Percentiles rank a stretch among this genome's conserved stretches.
Conservation (phyloP, 2,888 invertebrate genomes). For the Candidula unifasciata region DNA sequence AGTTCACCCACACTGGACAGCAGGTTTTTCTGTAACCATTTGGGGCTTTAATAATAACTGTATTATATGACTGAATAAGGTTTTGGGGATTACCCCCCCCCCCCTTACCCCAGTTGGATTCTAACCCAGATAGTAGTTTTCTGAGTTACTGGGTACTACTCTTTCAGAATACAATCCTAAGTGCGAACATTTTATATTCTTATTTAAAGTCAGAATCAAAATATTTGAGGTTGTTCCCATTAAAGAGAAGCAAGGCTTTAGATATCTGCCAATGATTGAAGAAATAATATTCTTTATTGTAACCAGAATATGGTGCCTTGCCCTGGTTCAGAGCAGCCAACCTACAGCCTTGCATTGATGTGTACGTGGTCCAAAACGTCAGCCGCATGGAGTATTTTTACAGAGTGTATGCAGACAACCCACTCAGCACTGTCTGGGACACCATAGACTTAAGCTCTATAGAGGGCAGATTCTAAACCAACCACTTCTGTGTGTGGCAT, state of each 20-base stretch:
- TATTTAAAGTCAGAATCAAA: too few species aligned
- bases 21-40: too few species aligned
- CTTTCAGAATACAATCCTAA: too few species aligned
- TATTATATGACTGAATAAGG: too few species aligned
- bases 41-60: too few species aligned
- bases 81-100: too few species aligned
- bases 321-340: conserved; percentile 57
- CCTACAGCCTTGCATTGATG: conserved; percentile 58
- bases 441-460: conserved; percentile 58
- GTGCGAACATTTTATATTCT: too few species aligned
- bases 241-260: conserved; percentile 2
- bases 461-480: conserved; percentile 57
- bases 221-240: not conserved
- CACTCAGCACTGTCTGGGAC: conserved; percentile 59
- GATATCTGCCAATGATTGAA: not conserved
- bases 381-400: conserved; percentile 71
- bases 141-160: too few species aligned
- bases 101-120: too few species aligned
- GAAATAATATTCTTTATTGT: conserved; percentile 42
- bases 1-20: too few species aligned
- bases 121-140: too few species aligned
- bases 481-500: not conserved
- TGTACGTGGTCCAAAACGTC: conserved; percentile 60
- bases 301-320: conserved; percentile 59
- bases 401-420: conserved; percentile 73